Conservation (phyloP, 2,888 invertebrate species). For the Ctena decussata region DNA sequence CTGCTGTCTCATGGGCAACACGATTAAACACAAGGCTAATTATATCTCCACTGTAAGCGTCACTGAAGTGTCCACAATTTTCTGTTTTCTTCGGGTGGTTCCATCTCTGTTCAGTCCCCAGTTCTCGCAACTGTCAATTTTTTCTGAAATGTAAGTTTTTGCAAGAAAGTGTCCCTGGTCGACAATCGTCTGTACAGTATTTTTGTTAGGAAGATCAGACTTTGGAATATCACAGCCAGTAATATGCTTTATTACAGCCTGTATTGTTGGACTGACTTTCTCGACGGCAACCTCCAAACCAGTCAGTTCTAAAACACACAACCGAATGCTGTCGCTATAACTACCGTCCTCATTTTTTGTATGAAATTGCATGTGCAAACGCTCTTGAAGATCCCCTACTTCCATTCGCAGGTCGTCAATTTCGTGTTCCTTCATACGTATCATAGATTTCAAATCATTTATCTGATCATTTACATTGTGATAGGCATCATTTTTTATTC, state of each 20-base stretch:
- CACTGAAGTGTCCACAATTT: conserved; percentile 52
- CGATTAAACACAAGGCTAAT: conserved; percentile 30
- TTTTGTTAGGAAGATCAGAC: conserved; percentile 21
- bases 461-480: background rate
- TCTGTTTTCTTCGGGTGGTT: conserved; percentile 45
- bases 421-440: background rate
- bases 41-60: conserved; percentile 45
- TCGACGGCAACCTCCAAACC: conserved; percentile 50
- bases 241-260: conserved; percentile 29
- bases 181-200: conserved; percentile 38
- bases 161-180: conserved; percentile 47
- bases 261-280: conserved; percentile 36
- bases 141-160: conserved; percentile 43
- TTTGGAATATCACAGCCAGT: conserved; percentile 15
- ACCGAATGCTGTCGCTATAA: conserved; percentile 27
- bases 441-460: background rate
- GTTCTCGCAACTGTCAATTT: conserved; percentile 4
- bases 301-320: conserved; percentile 47
- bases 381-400: background rate
- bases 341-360: conserved; percentile 31
- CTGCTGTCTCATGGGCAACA: conserved; percentile 43
- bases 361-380: background rate
- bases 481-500: background rate
- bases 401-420: background rate
- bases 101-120: conserved; percentile 49